These are phyloP conservation scores for Melanotaenia maccullochi DNA, from an alignment of 2,797 vertebrate species.

Conservation along the genomic window DNA sequence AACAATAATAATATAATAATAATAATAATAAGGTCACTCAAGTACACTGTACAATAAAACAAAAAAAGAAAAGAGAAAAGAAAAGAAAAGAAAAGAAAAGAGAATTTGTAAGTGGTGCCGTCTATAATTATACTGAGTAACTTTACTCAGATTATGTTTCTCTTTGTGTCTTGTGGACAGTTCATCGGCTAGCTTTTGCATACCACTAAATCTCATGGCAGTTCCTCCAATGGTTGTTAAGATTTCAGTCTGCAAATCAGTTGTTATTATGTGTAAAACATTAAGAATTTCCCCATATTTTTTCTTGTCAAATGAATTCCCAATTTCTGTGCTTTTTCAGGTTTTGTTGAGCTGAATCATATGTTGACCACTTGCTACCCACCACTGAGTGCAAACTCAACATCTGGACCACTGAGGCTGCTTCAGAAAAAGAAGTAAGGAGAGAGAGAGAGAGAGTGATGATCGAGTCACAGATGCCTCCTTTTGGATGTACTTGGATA, in stretches of 20 bases:
- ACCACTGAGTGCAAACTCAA: slow-evolving; percentile 81
- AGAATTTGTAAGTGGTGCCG: no score
- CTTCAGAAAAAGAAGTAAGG: slow-evolving; percentile 64
- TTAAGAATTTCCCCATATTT: not conserved
- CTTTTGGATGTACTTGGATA: slow-evolving; percentile 87
- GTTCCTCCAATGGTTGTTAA: no score
- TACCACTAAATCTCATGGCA: no score
- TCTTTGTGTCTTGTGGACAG: no score
- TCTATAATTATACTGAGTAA: no score
- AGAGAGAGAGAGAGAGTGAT: slow-evolving; percentile 55
- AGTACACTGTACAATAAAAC: no score
- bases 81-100: no score
- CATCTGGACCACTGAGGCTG: slow-evolving; percentile 77
- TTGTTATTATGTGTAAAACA: not conserved
- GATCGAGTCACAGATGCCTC: slow-evolving; percentile 71
- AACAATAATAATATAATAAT: no score
- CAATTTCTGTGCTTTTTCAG: slow-evolving; percentile 73
- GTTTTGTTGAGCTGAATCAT: slow-evolving; percentile 91
- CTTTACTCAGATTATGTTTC: no score
- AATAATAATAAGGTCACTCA: no score
- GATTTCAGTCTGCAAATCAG: not conserved
- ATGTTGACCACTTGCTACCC: slow-evolving; percentile 88
- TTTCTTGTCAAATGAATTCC: not conserved
- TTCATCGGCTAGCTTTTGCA: no score
- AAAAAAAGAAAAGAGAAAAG: no score